These are phyloP conservation scores for Discoglossus pictus DNA, from an alignment of 2,797 vertebrate genomes.

Conservation along the genomic window DNA sequence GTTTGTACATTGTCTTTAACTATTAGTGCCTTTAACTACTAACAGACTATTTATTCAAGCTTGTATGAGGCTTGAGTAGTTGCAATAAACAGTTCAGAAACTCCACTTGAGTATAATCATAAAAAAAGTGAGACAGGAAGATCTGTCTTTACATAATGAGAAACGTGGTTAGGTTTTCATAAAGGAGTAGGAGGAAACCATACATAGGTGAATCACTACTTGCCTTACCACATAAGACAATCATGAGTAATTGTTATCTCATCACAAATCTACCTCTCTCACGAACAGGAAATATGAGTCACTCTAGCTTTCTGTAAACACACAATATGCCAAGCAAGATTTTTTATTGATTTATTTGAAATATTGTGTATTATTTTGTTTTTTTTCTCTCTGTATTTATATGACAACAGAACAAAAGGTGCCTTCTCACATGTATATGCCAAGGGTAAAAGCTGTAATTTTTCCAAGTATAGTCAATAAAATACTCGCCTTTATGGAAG, in stretches of 20 bases:
- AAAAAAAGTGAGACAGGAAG: neutral
- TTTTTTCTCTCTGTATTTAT: conserved; percentile 36
- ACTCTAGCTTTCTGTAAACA: conserved; percentile 17
- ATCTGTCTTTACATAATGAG: neutral
- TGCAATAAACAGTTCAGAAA: neutral
- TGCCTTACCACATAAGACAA: conserved; percentile 14
- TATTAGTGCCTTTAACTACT: too few species aligned
- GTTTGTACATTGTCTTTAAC: too few species aligned
- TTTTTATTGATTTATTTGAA: conserved; percentile 35
- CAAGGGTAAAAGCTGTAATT: conserved; percentile 29
- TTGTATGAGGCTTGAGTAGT: too few species aligned
- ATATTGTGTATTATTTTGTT: conserved; percentile 32
- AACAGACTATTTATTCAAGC: too few species aligned
- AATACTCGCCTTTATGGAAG: neutral
- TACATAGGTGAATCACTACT: conserved; percentile 4
- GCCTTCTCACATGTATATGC: conserved; percentile 11
- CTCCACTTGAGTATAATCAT: neutral
- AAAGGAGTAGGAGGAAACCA: conserved; percentile 17
- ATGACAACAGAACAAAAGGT: conserved; percentile 40
- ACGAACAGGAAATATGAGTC: conserved; percentile 22
- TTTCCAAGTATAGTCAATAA: conserved; percentile 9
- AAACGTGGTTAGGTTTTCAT: neutral
- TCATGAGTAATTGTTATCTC: conserved; percentile 38
- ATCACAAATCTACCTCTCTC: conserved; percentile 20
- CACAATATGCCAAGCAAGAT: conserved; percentile 23